Percentiles rank a stretch among this genome's conserved stretches.
phyloP scores from a whole-genome alignment of 2,797 vertebrate genomes.

The Myripristis jacobus region DNA sequence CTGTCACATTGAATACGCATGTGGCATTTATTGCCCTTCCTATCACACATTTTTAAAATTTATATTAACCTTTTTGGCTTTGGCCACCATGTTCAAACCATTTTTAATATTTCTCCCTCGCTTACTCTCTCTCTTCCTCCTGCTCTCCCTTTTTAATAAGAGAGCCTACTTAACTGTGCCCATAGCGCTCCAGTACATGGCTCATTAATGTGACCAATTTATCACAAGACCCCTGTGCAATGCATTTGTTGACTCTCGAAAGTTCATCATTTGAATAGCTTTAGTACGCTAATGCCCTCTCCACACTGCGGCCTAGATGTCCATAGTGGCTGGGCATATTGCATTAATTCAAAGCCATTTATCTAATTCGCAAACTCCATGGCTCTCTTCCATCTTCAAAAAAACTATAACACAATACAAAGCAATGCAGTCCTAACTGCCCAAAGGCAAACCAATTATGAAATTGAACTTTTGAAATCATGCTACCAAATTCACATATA shows the following conservation, averaged over 20 bases:
- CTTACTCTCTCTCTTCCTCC: not conserved
- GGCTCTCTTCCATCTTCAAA: slow-evolving; percentile 19
- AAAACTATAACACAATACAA: slow-evolving; percentile 17
- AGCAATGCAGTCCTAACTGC: slow-evolving; percentile 22
- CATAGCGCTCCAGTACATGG: slow-evolving; percentile 35
- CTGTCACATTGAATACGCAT: slow-evolving; percentile 9
- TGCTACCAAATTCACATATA: not conserved
- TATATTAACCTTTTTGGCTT: slow-evolving; percentile 32
- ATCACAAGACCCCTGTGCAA: slow-evolving; percentile 52
- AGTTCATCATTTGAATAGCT: slow-evolving; percentile 46
- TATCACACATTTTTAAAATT: slow-evolving; percentile 14
- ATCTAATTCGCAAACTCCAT: slow-evolving; percentile 22
- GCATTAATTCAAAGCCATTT: slow-evolving; percentile 30
- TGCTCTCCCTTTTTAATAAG: slow-evolving; percentile 45
- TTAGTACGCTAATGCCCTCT: slow-evolving; percentile 36
- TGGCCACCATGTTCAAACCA: not conserved
- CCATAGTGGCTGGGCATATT: slow-evolving; percentile 7
- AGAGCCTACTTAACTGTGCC: slow-evolving; percentile 31
- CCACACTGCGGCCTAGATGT: slow-evolving; percentile 8
- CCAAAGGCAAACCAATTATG: not conserved
- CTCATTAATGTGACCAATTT: slow-evolving; percentile 62
- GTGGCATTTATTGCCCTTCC: slow-evolving; percentile 6
- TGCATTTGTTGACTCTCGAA: slow-evolving; percentile 51
- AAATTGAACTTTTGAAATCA: not conserved
- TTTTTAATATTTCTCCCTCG: slow-evolving; percentile 12